These are phyloP conservation scores for Parazoanthus atlanticus DNA, from an alignment of 92 coral and sea anemone genomes.

Conservation along the genomic window DNA sequence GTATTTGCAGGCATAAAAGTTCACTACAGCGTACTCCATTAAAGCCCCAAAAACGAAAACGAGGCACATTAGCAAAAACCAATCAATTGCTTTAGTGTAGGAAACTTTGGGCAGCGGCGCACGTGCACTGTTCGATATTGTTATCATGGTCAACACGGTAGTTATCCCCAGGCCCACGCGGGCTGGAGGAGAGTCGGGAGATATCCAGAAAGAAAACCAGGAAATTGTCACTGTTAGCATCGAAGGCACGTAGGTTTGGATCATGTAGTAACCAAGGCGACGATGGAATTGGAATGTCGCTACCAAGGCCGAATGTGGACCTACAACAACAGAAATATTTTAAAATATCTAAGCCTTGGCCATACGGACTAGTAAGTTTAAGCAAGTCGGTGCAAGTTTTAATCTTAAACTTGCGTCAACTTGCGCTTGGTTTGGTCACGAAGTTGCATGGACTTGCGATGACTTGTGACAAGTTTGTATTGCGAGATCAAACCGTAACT, in stretches of 20 bases:
- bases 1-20: conserved; percentile 80
- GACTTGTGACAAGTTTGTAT: too few relatives aligned
- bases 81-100: conserved; percentile 90
- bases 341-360: background rate
- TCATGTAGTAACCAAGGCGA: conserved; percentile 99
- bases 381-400: background rate
- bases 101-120: conserved; percentile 95
- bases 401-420: too few relatives aligned
- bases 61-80: conserved; percentile 93
- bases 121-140: conserved; percentile 98
- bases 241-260: conserved; percentile 96
- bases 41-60: conserved; percentile 97
- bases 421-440: too few relatives aligned
- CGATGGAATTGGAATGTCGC: conserved; percentile 97
- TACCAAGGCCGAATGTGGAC: conserved; percentile 89
- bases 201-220: conserved; percentile 99
- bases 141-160: conserved; percentile 94
- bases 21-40: conserved; percentile 96
- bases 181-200: conserved; percentile 96
- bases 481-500: too few relatives aligned
- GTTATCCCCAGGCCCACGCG: conserved; percentile 99
- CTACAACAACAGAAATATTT: conserved; percentile 44
- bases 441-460: too few relatives aligned
- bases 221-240: conserved; percentile 92
- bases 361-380: too few relatives aligned